Percentiles rank a stretch among this genome's conserved stretches.
Conservation (phyloP, 1,140 invertebrate genomes). For the Zelostemma sp. region DNA sequence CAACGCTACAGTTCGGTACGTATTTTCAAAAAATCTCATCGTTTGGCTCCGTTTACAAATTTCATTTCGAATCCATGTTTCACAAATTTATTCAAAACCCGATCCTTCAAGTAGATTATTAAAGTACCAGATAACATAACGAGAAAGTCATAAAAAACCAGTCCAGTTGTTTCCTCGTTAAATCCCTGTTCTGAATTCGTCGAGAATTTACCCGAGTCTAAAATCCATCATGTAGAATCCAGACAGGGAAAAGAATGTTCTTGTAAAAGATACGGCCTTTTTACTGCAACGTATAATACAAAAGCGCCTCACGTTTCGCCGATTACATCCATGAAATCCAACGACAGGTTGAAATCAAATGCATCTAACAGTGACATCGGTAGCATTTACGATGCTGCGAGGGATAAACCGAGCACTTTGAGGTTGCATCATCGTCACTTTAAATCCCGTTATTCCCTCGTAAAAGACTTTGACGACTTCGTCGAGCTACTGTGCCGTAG, state of each 20-base stretch:
- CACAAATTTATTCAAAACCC: no score
- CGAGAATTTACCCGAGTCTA: background rate
- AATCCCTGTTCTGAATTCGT: no score
- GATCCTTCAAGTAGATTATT: no score
- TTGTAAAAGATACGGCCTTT: conserved; percentile 38
- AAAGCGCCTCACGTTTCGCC: conserved; percentile 33
- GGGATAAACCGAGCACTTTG: conserved; percentile 70
- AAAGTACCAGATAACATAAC: no score
- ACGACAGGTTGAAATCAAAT: conserved; percentile 57
- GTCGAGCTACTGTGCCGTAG: conserved; percentile 58
- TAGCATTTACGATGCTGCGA: conserved; percentile 70
- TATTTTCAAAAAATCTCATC: no score
- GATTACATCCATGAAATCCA: conserved; percentile 44
- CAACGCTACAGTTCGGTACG: no score
- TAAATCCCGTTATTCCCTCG: conserved; percentile 71
- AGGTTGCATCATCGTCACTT: conserved; percentile 72
- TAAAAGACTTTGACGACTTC: conserved; percentile 71
- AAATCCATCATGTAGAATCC: conserved; percentile 27
- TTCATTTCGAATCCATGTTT: no score
- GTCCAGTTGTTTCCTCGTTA: no score
- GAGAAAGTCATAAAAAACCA: no score
- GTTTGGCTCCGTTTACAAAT: no score
- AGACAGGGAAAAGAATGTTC: conserved; percentile 27
- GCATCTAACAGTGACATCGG: conserved; percentile 69
- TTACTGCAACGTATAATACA: conserved; percentile 39